phyloP scores from a whole-genome alignment of 2,888 invertebrate species.

The Oegoconia quadripuncta region DNA sequence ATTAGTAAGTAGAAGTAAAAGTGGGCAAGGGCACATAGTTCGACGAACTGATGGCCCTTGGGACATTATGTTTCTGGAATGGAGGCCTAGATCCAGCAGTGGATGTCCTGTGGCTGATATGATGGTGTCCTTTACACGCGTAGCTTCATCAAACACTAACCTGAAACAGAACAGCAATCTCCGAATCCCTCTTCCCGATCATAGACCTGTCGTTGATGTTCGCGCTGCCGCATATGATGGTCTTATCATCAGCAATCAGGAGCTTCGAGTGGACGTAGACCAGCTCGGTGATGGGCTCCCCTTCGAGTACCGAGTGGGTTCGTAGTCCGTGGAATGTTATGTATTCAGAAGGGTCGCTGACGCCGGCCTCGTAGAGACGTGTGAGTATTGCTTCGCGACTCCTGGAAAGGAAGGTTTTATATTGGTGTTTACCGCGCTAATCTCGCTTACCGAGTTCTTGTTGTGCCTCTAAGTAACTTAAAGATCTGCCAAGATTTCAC shows the following conservation, averaged over 20 bases:
- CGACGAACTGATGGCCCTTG: no score
- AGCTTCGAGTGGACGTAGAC: conserved; percentile 99
- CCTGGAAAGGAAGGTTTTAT: no score
- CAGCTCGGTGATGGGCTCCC: conserved; percentile 92
- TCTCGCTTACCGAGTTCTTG: no score
- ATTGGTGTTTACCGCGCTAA: neutral
- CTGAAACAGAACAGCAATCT: conserved; percentile 93
- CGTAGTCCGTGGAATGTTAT: conserved; percentile 95
- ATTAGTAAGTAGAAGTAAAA: no score
- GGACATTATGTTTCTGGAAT: neutral
- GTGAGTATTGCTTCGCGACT: conserved; percentile 91
- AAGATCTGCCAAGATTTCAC: no score
- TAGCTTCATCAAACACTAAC: conserved; percentile 73
- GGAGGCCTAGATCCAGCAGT: no score
- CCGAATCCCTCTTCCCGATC: conserved; percentile 96
- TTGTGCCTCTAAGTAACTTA: no score
- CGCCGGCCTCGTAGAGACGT: conserved; percentile 86
- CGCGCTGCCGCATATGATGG: conserved; percentile 97
- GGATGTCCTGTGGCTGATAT: no score
- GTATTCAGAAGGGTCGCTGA: conserved; percentile 89
- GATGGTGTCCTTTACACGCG: no score
- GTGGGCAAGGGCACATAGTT: no score
- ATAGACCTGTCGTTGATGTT: conserved; percentile 98
- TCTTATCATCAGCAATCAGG: conserved; percentile 94
- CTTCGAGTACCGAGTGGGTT: conserved; percentile 87